Evolutionary conservation across 1,140 invertebrate genomes (phyloP).

Genomic region (Lerema accius): DNA sequence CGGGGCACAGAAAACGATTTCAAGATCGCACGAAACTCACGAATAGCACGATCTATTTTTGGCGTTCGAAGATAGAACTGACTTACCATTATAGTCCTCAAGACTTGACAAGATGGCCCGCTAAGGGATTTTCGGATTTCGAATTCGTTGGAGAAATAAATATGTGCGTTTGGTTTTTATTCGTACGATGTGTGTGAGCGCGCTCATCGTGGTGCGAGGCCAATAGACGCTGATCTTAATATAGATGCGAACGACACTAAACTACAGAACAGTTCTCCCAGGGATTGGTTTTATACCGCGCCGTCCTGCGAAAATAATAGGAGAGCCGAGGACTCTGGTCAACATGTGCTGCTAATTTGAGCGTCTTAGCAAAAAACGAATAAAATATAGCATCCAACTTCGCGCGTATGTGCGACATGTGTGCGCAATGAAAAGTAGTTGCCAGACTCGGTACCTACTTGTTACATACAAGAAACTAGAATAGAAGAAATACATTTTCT

Average conservation of each 20-base stretch:
- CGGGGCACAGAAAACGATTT: constrained; percentile 37
- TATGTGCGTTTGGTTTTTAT: constrained; percentile 73
- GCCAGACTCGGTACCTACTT: background rate
- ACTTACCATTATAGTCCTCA: constrained; percentile 57
- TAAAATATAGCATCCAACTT: constrained; percentile 9
- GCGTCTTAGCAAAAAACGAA: constrained; percentile 25
- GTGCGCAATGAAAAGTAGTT: constrained; percentile 31
- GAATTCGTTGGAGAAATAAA: constrained; percentile 65
- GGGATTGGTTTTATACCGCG: constrained; percentile 60
- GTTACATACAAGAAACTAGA: background rate
- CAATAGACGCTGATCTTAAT: constrained; percentile 66
- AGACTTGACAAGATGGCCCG: constrained; percentile 21
- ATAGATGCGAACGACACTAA: constrained; percentile 62
- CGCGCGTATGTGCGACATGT: constrained; percentile 18
- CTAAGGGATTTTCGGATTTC: constrained; percentile 47
- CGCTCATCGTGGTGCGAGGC: constrained; percentile 65
- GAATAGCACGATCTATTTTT: constrained; percentile 47
- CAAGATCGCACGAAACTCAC: constrained; percentile 50
- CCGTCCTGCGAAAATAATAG: constrained; percentile 32
- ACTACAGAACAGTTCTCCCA: constrained; percentile 59
- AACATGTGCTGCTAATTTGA: constrained; percentile 44
- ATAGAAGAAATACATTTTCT: too few relatives aligned
- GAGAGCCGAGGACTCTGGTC: constrained; percentile 36
- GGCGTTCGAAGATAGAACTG: constrained; percentile 3
- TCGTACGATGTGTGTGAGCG: constrained; percentile 57